Conservation (phyloP, 2,797 vertebrate species). For the Gallinago stenura region DNA sequence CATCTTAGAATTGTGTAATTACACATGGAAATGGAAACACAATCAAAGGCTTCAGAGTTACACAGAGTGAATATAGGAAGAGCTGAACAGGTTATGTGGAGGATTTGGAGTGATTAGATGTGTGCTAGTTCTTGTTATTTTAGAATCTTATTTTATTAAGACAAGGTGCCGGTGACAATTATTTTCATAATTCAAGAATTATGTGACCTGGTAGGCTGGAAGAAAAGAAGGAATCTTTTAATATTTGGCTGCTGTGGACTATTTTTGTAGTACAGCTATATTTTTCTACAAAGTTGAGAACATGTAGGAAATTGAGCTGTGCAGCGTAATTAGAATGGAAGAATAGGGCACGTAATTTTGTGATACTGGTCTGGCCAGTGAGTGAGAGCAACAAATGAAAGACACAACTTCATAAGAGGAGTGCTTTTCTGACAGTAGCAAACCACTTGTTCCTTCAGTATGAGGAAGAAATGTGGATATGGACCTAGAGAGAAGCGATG, state of each 20-base stretch:
- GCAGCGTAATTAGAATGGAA: not conserved
- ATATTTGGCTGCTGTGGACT: not conserved
- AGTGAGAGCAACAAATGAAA: not conserved
- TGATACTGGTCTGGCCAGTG: not conserved
- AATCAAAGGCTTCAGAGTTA: not conserved
- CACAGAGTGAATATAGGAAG: not conserved
- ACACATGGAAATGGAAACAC: not conserved
- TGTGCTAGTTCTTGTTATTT: not conserved
- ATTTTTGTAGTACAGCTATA: not conserved
- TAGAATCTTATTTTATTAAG: not conserved
- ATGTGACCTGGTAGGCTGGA: not conserved
- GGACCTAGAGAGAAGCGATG: not conserved
- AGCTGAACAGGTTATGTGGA: not conserved
- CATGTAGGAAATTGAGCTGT: not conserved
- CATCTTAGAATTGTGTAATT: not conserved
- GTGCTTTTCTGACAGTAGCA: not conserved
- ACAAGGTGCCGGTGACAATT: not conserved
- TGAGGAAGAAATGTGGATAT: not conserved
- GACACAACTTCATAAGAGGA: not conserved
- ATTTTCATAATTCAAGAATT: not conserved
- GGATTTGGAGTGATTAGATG: not conserved
- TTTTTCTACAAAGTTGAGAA: not conserved
- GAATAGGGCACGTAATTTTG: not conserved
- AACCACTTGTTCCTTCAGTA: not conserved
- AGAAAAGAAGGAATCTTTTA: not conserved